phyloP scores from a whole-genome alignment of 2,113 vertebrate genomes.

The Pelmatolapia mariae region DNA sequence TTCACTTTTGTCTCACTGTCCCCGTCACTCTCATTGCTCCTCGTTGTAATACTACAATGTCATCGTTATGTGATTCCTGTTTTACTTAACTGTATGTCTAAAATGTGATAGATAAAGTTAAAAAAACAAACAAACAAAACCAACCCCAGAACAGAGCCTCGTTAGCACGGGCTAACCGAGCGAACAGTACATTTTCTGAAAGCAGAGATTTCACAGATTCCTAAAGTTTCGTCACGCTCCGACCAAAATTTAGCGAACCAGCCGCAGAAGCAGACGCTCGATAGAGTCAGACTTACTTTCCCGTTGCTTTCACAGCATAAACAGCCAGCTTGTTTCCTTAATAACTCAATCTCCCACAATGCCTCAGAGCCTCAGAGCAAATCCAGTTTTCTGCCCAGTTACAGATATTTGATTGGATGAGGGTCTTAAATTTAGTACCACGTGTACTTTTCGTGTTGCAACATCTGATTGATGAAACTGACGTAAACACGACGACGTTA shows the following conservation, averaged over 20 bases:
- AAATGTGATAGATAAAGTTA: too few species aligned
- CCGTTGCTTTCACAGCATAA: not conserved
- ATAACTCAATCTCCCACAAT: not conserved
- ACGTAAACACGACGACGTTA: not conserved
- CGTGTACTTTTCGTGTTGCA: not conserved
- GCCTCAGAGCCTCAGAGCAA: not conserved
- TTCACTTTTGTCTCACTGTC: too few species aligned
- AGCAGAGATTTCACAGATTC: not conserved
- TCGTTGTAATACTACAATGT: too few species aligned
- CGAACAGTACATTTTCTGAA: not conserved
- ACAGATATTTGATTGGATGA: not conserved
- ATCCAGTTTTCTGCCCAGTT: not conserved
- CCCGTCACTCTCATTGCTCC: too few species aligned
- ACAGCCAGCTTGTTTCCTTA: not conserved
- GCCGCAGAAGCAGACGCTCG: fast-evolving
- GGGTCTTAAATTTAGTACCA: not conserved
- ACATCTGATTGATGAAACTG: not conserved
- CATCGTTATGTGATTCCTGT: too few species aligned
- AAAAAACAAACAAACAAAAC: too few species aligned
- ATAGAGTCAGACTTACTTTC: not conserved
- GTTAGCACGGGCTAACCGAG: not conserved
- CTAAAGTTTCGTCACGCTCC: not conserved
- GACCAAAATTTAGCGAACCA: not conserved
- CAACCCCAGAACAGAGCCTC: not conserved
- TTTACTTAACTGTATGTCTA: too few species aligned